Evolutionary conservation across 2,113 vertebrate genomes (phyloP).

Genomic region (Sinocyclocheilus anshuiensis): DNA sequence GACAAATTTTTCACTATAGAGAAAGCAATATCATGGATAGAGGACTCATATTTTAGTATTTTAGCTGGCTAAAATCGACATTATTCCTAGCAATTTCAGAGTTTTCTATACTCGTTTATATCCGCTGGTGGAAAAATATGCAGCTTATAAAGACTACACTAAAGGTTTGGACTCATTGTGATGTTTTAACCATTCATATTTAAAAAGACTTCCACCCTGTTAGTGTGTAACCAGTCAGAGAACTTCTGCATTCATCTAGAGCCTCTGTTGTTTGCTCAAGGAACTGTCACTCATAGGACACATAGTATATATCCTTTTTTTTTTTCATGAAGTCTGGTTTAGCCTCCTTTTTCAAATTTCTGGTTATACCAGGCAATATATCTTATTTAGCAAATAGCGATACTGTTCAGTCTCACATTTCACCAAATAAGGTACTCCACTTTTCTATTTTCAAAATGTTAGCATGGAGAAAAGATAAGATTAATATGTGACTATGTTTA

Average conservation of each 20-base stretch:
- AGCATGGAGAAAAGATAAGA: background rate
- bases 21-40: background rate
- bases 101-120: too few relatives aligned
- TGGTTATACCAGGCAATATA: background rate
- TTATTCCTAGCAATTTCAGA: too few relatives aligned
- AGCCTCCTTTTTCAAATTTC: background rate
- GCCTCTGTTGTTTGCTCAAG: constrained; percentile 9
- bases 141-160: background rate
- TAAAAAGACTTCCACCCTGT: background rate
- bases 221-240: too few relatives aligned
- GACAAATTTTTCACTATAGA: background rate
- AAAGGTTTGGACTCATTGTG: background rate
- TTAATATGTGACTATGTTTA: background rate
- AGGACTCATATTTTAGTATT: background rate
- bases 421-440: background rate
- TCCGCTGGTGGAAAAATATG: background rate
- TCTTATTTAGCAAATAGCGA: background rate
- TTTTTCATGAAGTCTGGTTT: background rate
- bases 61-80: background rate
- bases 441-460: background rate
- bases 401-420: background rate
- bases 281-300: background rate
- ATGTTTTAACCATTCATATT: background rate
- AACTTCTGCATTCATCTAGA: background rate
- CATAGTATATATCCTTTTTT: background rate